Percentiles rank a stretch among this genome's conserved stretches.
Evolutionary conservation across 2,888 invertebrate species (phyloP).

Genomic region (Pherbina coryleti): DNA sequence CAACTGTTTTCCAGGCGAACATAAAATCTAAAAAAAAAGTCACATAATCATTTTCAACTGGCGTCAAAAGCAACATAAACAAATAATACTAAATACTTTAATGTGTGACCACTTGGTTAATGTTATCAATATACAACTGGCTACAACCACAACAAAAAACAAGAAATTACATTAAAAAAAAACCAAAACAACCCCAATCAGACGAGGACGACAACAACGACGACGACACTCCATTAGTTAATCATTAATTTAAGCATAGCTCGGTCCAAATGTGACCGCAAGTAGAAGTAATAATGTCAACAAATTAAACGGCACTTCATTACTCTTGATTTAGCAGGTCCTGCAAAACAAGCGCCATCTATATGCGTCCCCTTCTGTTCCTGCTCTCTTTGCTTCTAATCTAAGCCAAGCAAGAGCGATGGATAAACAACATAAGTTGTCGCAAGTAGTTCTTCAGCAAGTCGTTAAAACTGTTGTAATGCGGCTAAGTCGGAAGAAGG

Average conservation of each 20-base stretch:
- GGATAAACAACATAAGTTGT: too few relatives aligned
- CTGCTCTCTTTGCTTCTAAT: too few relatives aligned
- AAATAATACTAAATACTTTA: background rate
- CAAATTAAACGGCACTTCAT: slow-evolving; percentile 69
- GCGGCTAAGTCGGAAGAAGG: too few relatives aligned
- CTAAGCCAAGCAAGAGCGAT: too few relatives aligned
- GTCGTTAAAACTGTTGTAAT: too few relatives aligned
- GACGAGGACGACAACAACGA: background rate
- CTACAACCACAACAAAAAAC: background rate
- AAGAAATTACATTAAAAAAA: background rate
- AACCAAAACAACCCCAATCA: background rate
- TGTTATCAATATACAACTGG: background rate
- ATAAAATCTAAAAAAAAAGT: background rate
- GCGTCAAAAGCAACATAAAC: background rate
- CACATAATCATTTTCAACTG: slow-evolving; percentile 2
- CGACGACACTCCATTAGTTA: slow-evolving; percentile 27
- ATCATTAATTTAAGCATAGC: slow-evolving; percentile 28
- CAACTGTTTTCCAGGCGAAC: background rate
- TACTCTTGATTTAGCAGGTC: slow-evolving; percentile 63
- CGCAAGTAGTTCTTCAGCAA: too few relatives aligned
- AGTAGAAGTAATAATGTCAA: slow-evolving; percentile 57
- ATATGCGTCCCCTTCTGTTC: background rate
- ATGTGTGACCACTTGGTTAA: background rate
- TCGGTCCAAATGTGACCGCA: slow-evolving; percentile 2
- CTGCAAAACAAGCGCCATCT: background rate